Percentiles rank a stretch among this genome's conserved stretches.
Evolutionary conservation across 2,797 vertebrate genomes (phyloP).

Genomic region (Centropyge bicolor): DNA sequence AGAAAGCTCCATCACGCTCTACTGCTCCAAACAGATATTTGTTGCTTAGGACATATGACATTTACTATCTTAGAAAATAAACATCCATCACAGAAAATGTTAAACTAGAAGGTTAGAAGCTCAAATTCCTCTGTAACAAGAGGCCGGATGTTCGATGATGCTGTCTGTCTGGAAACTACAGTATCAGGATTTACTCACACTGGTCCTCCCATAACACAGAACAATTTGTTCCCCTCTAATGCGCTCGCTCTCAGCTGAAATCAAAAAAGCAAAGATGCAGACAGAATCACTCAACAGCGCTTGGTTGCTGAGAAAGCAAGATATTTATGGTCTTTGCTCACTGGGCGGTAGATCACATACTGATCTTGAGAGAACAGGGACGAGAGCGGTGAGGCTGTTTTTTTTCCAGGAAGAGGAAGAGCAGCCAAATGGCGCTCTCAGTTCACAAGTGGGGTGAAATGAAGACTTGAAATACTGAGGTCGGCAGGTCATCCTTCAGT

Average conservation of each 20-base stretch:
- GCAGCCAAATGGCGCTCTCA: conserved; percentile 14
- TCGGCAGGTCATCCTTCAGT: conserved; percentile 29
- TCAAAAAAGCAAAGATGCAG: conserved; percentile 23
- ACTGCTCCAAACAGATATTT: neutral
- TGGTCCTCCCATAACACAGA: conserved; percentile 21
- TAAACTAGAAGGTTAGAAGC: conserved; percentile 25
- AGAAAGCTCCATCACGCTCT: neutral
- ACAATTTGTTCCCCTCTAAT: conserved; percentile 52
- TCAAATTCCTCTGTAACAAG: conserved; percentile 40
- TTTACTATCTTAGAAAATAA: conserved; percentile 25
- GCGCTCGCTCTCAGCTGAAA: conserved; percentile 22
- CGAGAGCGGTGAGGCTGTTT: conserved; percentile 23
- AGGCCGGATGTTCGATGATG: conserved; percentile 17
- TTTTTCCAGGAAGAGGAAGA: conserved; percentile 40
- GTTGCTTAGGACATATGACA: conserved; percentile 1
- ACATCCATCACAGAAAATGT: conserved; percentile 43
- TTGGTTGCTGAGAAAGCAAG: conserved; percentile 66
- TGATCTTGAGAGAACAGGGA: conserved; percentile 39
- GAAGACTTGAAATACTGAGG: conserved; percentile 35
- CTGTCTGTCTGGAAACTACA: conserved; percentile 25
- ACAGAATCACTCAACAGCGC: conserved; percentile 47
- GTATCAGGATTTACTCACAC: conserved; percentile 40
- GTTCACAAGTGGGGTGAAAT: conserved; percentile 34
- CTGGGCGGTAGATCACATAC: conserved; percentile 41
- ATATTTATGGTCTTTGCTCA: conserved; percentile 76